Conservation (phyloP, 2,888 invertebrate species). For the Tiliacea citrago region DNA sequence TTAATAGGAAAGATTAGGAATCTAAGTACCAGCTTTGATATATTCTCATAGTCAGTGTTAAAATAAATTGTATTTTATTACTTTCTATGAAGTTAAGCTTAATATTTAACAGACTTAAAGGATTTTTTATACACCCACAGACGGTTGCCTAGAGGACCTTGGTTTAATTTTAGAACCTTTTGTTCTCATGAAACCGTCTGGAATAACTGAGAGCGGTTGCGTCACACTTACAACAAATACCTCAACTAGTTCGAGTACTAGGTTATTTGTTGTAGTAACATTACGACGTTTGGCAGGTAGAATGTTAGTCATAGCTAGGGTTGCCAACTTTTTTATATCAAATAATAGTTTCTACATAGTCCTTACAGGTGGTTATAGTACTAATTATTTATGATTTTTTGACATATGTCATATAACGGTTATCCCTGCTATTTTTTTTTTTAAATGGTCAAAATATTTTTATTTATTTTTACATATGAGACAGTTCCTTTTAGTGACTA, state of each 20-base stretch:
- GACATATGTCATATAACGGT: too few relatives aligned
- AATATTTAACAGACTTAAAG: neutral
- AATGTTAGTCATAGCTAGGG: neutral
- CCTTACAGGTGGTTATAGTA: too few relatives aligned
- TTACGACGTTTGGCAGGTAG: neutral
- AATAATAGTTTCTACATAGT: too few relatives aligned
- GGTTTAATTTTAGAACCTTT: constrained; percentile 2
- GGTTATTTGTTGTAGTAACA: neutral
- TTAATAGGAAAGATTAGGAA: constrained; percentile 29
- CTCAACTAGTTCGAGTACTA: neutral
- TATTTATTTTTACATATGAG: too few relatives aligned
- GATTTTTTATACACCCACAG: neutral
- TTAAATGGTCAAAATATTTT: too few relatives aligned
- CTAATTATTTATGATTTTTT: too few relatives aligned
- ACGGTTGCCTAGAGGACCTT: neutral
- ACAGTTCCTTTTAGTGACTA: too few relatives aligned
- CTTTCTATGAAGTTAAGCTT: constrained; percentile 1
- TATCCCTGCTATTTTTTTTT: too few relatives aligned
- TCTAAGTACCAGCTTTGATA: constrained; percentile 30
- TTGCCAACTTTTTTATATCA: too few relatives aligned
- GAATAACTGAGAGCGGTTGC: neutral
- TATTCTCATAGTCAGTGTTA: constrained; percentile 8
- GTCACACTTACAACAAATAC: neutral
- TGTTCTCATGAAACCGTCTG: constrained; percentile 2
- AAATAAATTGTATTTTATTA: constrained; percentile 12